Conservation (phyloP, 2,113 vertebrate species). For the Parus major region DNA sequence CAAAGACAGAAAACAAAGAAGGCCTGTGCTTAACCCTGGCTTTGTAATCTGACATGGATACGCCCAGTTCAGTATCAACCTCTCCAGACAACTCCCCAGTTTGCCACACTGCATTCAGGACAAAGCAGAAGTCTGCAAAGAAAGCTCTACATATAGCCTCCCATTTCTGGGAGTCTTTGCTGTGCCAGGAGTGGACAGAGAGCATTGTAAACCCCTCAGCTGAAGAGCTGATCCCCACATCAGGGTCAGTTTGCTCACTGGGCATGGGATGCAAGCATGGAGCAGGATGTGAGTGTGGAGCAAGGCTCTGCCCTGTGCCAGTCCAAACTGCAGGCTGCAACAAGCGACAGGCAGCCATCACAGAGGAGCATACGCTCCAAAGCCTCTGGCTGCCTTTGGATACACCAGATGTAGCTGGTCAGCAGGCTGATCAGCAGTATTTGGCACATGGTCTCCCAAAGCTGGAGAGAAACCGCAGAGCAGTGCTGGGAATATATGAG, state of each 20-base stretch:
- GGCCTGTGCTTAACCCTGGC: neutral
- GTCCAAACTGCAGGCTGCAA: fast-evolving
- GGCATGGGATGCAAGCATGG: neutral
- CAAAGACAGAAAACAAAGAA: neutral
- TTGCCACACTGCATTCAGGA: neutral
- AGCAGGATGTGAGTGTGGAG: fast-evolving
- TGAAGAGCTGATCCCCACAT: neutral
- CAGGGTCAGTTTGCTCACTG: neutral
- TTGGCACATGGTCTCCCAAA: conserved; percentile 30
- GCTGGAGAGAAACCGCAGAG: conserved; percentile 27
- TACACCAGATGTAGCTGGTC: conserved; percentile 42
- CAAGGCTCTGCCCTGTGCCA: neutral
- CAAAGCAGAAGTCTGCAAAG: neutral
- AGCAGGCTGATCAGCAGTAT: conserved; percentile 35
- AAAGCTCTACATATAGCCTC: neutral
- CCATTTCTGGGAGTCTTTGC: neutral
- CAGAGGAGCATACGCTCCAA: neutral
- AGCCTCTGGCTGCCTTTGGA: neutral
- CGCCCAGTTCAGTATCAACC: neutral
- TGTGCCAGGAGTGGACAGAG: neutral
- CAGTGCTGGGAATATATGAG: conserved; percentile 14
- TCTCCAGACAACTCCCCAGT: neutral
- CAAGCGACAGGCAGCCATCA: fast-evolving
- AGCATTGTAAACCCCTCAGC: neutral
- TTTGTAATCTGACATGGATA: neutral